Evolutionary conservation across 35 echinoderm and acorn worm species (phyloP).

Genomic region (Eucidaris tribuloides): DNA sequence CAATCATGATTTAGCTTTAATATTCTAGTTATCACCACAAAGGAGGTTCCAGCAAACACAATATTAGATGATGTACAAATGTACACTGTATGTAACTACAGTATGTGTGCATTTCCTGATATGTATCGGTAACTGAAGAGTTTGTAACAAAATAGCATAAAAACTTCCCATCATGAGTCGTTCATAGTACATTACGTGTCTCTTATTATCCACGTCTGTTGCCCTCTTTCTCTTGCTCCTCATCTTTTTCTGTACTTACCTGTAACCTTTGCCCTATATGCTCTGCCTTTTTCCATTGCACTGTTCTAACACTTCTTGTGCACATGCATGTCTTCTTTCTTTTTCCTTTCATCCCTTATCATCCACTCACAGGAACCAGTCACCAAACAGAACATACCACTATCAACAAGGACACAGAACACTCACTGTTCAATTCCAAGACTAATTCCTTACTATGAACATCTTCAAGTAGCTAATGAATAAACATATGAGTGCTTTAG

Average conservation of each 20-base stretch:
- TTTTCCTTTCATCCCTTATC: slow-evolving; percentile 18
- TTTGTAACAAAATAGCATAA: too few species aligned
- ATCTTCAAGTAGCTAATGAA: neutral
- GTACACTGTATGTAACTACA: too few species aligned
- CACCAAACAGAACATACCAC: slow-evolving; percentile 27
- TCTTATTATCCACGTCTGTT: neutral
- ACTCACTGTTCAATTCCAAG: slow-evolving; percentile 43
- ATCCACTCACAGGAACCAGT: neutral
- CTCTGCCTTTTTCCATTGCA: neutral
- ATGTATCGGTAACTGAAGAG: too few species aligned
- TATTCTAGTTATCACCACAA: too few species aligned
- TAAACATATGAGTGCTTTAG: neutral
- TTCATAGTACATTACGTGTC: too few species aligned
- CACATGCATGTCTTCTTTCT: neutral
- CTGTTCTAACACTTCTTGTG: neutral
- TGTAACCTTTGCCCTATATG: neutral
- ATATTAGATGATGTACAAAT: too few species aligned
- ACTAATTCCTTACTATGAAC: neutral
- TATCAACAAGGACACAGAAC: slow-evolving; percentile 80
- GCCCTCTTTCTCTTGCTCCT: neutral
- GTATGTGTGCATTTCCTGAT: too few species aligned
- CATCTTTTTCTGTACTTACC: neutral
- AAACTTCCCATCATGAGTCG: too few species aligned
- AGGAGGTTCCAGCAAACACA: too few species aligned
- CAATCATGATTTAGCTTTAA: too few species aligned